phyloP scores from a whole-genome alignment of 2,888 invertebrate species.

The Andricus quercusramuli region DNA sequence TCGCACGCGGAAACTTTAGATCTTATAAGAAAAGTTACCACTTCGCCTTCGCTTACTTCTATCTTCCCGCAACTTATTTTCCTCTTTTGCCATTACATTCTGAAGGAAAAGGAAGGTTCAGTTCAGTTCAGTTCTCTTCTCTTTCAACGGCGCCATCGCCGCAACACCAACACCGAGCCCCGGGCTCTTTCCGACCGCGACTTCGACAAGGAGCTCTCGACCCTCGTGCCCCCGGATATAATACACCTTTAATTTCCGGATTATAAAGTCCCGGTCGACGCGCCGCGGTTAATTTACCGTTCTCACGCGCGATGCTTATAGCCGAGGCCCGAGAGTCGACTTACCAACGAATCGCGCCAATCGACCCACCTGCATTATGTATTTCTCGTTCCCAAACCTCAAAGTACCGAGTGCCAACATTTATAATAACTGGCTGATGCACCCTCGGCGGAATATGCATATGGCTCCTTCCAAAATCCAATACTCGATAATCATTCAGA shows the following conservation, averaged over 20 bases:
- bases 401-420: slow-evolving; percentile 27
- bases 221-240: slow-evolving; percentile 68
- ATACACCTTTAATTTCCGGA: slow-evolving; percentile 77
- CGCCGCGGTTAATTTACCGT: slow-evolving; percentile 70
- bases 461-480: neutral
- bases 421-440: slow-evolving; percentile 17
- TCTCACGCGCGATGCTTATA: slow-evolving; percentile 65
- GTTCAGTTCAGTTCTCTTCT: neutral
- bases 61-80: slow-evolving; percentile 55
- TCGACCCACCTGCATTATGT: slow-evolving; percentile 46
- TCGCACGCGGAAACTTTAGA: slow-evolving; percentile 73
- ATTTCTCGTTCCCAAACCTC: slow-evolving; percentile 35
- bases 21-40: slow-evolving; percentile 76
- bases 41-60: slow-evolving; percentile 65
- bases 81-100: slow-evolving; percentile 40
- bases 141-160: neutral
- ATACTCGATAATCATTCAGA: slow-evolving; percentile 1
- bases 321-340: slow-evolving; percentile 41
- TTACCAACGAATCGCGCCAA: slow-evolving; percentile 48
- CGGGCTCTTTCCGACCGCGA: slow-evolving; percentile 48
- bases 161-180: slow-evolving; percentile 40
- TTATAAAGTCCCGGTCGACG: slow-evolving; percentile 74
- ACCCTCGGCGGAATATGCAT: slow-evolving; percentile 15
- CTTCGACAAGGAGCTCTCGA: slow-evolving; percentile 42
- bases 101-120: slow-evolving; percentile 4